Conservation (phyloP, 92 coral and sea anemone genomes). For the Zoanthus sociatus region DNA sequence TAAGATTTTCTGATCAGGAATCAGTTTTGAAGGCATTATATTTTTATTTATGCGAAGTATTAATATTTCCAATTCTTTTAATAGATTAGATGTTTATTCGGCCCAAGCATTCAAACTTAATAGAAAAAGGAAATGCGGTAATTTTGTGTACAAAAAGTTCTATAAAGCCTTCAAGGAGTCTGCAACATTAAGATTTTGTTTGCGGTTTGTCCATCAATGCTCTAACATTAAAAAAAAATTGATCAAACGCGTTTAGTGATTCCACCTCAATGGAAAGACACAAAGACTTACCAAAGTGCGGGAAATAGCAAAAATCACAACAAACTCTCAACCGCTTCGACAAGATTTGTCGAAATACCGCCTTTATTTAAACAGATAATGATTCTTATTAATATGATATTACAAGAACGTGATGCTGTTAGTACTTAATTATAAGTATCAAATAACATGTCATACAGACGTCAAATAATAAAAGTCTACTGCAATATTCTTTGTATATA, state of each 20-base stretch:
- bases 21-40: too few relatives aligned
- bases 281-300: constrained; percentile 5
- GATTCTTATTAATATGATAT: background rate
- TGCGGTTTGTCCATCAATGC: background rate
- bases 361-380: background rate
- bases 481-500: background rate
- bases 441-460: background rate
- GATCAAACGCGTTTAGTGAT: background rate
- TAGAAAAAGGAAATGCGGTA: too few relatives aligned
- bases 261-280: background rate
- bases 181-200: background rate
- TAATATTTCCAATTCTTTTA: too few relatives aligned
- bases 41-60: too few relatives aligned
- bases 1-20: too few relatives aligned
- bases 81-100: too few relatives aligned
- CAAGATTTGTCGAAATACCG: background rate
- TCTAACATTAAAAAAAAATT: background rate
- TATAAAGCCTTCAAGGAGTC: background rate
- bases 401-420: background rate
- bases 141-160: too few relatives aligned
- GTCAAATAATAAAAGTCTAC: background rate
- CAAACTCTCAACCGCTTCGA: background rate
- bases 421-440: background rate
- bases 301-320: constrained; percentile 1
- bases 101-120: too few relatives aligned